Evolutionary conservation across 2,113 vertebrate species (phyloP).

Genomic region (Myocastor coypus): DNA sequence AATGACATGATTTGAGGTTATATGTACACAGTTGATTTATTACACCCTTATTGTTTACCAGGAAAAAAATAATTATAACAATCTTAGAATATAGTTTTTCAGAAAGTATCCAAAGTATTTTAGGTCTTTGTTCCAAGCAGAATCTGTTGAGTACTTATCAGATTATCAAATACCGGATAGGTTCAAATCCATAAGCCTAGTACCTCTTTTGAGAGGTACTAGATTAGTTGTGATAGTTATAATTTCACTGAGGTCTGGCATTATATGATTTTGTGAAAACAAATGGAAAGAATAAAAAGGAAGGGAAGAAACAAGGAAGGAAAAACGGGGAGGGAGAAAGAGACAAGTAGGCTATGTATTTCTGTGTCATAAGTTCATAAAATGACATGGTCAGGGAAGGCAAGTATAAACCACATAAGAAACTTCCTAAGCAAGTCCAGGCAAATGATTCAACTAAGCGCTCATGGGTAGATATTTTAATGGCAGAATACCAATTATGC

Average conservation of each 20-base stretch:
- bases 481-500: conserved; percentile 73
- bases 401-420: conserved; percentile 44
- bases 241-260: not conserved
- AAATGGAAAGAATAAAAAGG: not conserved
- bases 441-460: conserved; percentile 59
- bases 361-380: conserved; percentile 3
- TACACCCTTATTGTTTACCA: not conserved
- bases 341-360: not conserved
- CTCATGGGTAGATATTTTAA: conserved; percentile 70
- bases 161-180: not conserved
- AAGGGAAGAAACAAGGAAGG: not conserved
- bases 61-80: conserved; percentile 25
- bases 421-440: conserved; percentile 75
- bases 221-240: not conserved
- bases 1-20: conserved; percentile 36
- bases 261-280: conserved; percentile 49
- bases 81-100: not conserved
- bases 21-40: not conserved
- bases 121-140: not conserved
- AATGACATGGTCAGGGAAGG: conserved; percentile 8
- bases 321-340: not conserved
- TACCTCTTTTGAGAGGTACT: conserved; percentile 11
- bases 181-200: not conserved
- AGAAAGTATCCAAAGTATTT: not conserved
- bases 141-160: not conserved